A percentile compares a stretch with the other conserved stretches of the same genome.
These are phyloP conservation scores for Xylota segnis DNA, from an alignment of 2,888 invertebrate species.

Conservation along the genomic window DNA sequence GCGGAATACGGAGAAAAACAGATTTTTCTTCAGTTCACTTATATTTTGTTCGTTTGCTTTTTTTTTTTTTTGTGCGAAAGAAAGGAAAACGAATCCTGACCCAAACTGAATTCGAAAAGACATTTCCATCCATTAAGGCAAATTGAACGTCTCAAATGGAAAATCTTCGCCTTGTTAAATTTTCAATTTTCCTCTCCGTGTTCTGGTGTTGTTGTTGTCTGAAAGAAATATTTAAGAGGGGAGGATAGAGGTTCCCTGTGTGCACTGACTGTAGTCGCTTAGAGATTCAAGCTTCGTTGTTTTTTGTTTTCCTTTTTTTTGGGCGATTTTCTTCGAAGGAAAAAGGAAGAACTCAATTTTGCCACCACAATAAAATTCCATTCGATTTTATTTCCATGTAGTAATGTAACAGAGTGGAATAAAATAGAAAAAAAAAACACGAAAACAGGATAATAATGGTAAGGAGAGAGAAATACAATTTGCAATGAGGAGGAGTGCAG, in stretches of 20 bases:
- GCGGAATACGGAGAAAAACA: constrained; percentile 58
- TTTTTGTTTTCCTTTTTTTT: constrained; percentile 7
- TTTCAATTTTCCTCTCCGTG: constrained; percentile 74
- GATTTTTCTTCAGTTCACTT: constrained; percentile 58
- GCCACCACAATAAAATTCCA: constrained; percentile 77
- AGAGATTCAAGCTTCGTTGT: constrained; percentile 10
- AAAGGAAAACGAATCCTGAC: constrained; percentile 70
- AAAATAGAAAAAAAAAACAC: constrained; percentile 39
- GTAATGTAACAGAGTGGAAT: constrained; percentile 63
- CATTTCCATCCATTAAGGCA: constrained; percentile 78
- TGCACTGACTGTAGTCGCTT: constrained; percentile 45
- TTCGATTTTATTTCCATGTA: constrained; percentile 76
- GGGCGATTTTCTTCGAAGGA: neutral
- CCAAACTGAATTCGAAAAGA: constrained; percentile 77
- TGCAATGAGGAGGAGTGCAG: constrained; percentile 38
- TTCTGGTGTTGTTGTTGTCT: constrained; percentile 38
- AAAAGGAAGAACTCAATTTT: constrained; percentile 70
- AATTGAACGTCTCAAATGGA: constrained; percentile 78
- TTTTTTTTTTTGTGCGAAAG: constrained; percentile 4
- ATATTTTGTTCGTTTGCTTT: neutral
- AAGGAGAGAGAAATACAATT: constrained; percentile 61
- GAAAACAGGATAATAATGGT: constrained; percentile 74
- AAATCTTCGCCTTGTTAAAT: constrained; percentile 77
- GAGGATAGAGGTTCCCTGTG: constrained; percentile 31
- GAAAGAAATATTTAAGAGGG: constrained; percentile 9